phyloP scores from a whole-genome alignment of 2,888 invertebrate species.

The Anthrax anthrax region DNA sequence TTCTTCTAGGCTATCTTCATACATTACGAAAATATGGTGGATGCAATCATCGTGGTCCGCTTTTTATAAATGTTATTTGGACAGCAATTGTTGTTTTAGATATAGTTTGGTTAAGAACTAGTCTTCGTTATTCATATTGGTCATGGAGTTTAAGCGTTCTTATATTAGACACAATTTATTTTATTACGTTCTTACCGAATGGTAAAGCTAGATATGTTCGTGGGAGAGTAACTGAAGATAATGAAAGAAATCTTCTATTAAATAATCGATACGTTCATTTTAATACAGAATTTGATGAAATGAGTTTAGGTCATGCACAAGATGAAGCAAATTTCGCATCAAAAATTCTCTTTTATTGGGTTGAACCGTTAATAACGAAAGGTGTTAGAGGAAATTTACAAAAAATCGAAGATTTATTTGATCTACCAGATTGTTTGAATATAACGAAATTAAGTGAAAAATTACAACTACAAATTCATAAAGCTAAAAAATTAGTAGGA shows the following conservation, averaged over 20 bases:
- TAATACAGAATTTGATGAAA: slow-evolving; percentile 51
- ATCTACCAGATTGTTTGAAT: slow-evolving; percentile 43
- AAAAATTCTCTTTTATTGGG: slow-evolving; percentile 75
- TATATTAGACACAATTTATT: slow-evolving; percentile 52
- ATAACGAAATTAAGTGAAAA: slow-evolving; percentile 26
- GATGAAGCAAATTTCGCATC: slow-evolving; percentile 57
- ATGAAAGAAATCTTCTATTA: slow-evolving; percentile 49
- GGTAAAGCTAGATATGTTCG: slow-evolving; percentile 34
- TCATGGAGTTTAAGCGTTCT: slow-evolving; percentile 47
- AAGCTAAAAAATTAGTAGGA: slow-evolving; percentile 41
- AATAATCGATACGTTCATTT: slow-evolving; percentile 46
- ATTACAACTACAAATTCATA: slow-evolving; percentile 29
- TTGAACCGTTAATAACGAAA: slow-evolving; percentile 67
- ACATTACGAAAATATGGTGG: slow-evolving; percentile 49
- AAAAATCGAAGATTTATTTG: slow-evolving; percentile 68
- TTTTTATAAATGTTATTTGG: slow-evolving; percentile 53
- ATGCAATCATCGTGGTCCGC: slow-evolving; percentile 59
- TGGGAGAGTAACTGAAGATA: slow-evolving; percentile 27
- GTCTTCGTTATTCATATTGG: slow-evolving; percentile 39
- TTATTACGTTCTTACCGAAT: slow-evolving; percentile 53
- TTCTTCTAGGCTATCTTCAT: slow-evolving; percentile 34
- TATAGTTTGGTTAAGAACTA: slow-evolving; percentile 53
- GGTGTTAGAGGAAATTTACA: slow-evolving; percentile 58
- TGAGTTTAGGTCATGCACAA: slow-evolving; percentile 67
- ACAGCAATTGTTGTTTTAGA: slow-evolving; percentile 50